phyloP scores from a whole-genome alignment of 2,113 vertebrate species.

The Daboia siamensis region DNA sequence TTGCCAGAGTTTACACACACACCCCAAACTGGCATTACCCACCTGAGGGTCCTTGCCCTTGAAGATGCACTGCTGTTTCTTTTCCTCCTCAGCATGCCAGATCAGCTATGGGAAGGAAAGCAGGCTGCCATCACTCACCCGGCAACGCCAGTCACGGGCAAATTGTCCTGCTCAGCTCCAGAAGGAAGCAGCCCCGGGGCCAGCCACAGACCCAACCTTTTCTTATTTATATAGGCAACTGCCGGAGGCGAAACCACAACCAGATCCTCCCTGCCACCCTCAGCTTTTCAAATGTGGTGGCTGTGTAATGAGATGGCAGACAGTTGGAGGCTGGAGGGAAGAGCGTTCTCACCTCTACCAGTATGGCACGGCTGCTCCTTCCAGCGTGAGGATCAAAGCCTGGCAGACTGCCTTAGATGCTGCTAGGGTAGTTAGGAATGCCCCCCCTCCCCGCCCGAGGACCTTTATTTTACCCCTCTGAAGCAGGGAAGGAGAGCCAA shows the following conservation, averaged over 20 bases:
- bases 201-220: background rate
- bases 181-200: background rate
- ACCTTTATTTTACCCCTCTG: background rate
- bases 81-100: slow-evolving; percentile 83
- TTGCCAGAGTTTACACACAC: background rate
- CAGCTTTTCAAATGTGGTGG: rapidly evolving
- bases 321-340: background rate
- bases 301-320: background rate
- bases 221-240: background rate
- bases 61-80: slow-evolving; percentile 89
- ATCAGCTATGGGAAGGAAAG: slow-evolving; percentile 71
- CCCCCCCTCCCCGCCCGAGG: rapidly evolving
- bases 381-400: background rate
- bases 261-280: background rate
- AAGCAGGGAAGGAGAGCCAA: background rate
- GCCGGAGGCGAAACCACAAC: background rate
- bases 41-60: slow-evolving; percentile 94
- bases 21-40: slow-evolving; percentile 42
- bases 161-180: background rate
- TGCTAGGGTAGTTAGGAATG: background rate
- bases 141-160: background rate
- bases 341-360: background rate
- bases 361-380: background rate
- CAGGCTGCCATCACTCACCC: too few species aligned
- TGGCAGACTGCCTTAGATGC: too few species aligned